These are phyloP conservation scores for Coryphaenoides rupestris DNA, from an alignment of 2,113 vertebrate genomes.

Conservation along the genomic window DNA sequence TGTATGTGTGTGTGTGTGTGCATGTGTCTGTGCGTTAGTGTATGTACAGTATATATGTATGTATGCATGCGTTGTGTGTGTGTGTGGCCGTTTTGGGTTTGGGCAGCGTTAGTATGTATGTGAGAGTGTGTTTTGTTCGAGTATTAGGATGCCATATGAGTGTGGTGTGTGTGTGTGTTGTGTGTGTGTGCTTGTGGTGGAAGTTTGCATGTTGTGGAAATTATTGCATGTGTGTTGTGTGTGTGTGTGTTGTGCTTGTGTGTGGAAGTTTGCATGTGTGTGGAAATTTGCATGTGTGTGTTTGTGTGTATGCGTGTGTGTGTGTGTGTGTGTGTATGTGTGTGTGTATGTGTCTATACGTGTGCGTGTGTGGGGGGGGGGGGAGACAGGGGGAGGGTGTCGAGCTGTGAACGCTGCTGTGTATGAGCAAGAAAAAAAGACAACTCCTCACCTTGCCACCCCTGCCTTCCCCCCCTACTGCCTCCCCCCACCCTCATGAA, in stretches of 20 bases:
- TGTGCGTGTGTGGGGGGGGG: no score
- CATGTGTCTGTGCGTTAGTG: not conserved
- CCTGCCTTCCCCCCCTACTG: slow-evolving; percentile 14
- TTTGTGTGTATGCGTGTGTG: not conserved
- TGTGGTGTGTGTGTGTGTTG: no score
- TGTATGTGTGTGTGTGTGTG: not conserved
- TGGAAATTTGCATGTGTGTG: not conserved
- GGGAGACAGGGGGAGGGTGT: not conserved
- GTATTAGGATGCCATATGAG: no score
- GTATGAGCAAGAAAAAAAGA: slow-evolving; percentile 60
- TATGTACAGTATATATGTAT: no score
- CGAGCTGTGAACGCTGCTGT: slow-evolving; percentile 48
- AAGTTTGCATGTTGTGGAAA: no score
- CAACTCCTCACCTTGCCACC: slow-evolving; percentile 59
- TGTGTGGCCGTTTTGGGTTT: no score
- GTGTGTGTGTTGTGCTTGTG: not conserved
- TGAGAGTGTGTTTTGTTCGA: no score
- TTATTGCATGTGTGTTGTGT: no score
- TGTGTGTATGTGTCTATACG: not conserved
- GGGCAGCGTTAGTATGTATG: no score
- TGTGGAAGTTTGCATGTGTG: not conserved
- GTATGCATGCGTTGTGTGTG: no score
- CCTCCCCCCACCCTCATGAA: slow-evolving; percentile 17
- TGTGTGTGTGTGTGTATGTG: not conserved
- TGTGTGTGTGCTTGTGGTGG: no score